Evolutionary conservation across 2,797 vertebrate species (phyloP), one percentile per base, ranked within the genome.

Genomic region (Poecilia velifera): DNA sequence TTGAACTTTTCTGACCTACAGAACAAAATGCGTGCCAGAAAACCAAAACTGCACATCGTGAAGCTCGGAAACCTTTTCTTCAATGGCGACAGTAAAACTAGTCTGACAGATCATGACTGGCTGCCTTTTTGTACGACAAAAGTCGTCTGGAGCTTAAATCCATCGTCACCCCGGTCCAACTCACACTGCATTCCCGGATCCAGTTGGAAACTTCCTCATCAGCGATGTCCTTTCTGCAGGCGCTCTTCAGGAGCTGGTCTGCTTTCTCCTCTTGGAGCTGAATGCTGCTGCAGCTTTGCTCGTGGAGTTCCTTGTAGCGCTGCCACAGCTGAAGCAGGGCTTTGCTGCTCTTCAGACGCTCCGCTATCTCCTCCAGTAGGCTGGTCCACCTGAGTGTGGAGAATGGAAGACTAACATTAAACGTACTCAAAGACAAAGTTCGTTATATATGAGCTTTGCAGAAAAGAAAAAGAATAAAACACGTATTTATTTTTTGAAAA

Each of bases 241-340:
- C 95, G 1, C 93, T 93, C 89, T 97, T 98, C 64, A 99, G 89
- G 64, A 99, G 94, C 82, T 94, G 95, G 10, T 94, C 95, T 9
- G 96, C 91, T 51, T 88, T 94, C 0, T 96, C 95, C 82, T 98
- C 98, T 76, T 96, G 95, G 76, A 94, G 95, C 59, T 76, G 96
- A 12, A 98, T 90, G 0, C 90, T 88, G 1, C 91, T 78, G 55
- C 86, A 92, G 66, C 96, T 97, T 92, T 97, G 96, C 73, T 91
- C 89, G 31, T 96, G 93, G 43, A 97, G 96, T 82, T 98, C 96
- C 77, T 96, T 97, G 94, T 99, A 98, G 66, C 96, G 94, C 89
- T 97, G 97, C 98, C 98, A 99, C 9, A 99, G 96, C 85, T 97
- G 97, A 25, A 97, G 96, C n/a, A 99, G 93, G 0, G 95, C 95